phyloP scores from a whole-genome alignment of 1,140 invertebrate species.

The fruit fly (Drosophila melanogaster) region DNA sequence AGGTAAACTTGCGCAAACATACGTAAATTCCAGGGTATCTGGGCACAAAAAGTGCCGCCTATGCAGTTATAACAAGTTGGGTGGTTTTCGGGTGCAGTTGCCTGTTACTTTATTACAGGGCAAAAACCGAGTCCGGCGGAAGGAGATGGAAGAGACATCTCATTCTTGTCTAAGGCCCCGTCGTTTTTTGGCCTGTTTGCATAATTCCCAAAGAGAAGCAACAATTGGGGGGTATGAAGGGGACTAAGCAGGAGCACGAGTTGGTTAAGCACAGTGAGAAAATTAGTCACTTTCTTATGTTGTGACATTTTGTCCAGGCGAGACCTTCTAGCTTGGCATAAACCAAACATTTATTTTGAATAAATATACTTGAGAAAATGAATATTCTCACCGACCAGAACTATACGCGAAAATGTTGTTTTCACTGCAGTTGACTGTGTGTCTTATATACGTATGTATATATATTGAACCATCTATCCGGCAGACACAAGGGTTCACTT shows the following conservation, averaged over 20 bases:
- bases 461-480: constrained; percentile 44
- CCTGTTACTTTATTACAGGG: constrained; percentile 61
- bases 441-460: constrained; percentile 1
- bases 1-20: background rate
- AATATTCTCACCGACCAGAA: too few relatives aligned
- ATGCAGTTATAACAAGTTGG: constrained; percentile 47
- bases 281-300: background rate
- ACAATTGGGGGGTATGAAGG: constrained; percentile 47
- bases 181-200: constrained; percentile 58
- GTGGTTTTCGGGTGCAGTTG: constrained; percentile 24
- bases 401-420: background rate
- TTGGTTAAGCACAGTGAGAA: background rate
- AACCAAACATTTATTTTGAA: background rate
- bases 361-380: background rate
- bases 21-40: constrained; percentile 19
- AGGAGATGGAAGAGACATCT: constrained; percentile 37
- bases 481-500: constrained; percentile 28
- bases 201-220: constrained; percentile 71
- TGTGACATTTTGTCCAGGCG: too few relatives aligned
- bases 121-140: constrained; percentile 35
- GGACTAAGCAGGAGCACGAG: background rate
- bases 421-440: constrained; percentile 1
- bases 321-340: too few relatives aligned
- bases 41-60: constrained; percentile 63
- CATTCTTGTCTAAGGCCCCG: constrained; percentile 31